Evolutionary conservation across 1,140 invertebrate genomes (phyloP).

Genomic region (Leptoteleia sp.): DNA sequence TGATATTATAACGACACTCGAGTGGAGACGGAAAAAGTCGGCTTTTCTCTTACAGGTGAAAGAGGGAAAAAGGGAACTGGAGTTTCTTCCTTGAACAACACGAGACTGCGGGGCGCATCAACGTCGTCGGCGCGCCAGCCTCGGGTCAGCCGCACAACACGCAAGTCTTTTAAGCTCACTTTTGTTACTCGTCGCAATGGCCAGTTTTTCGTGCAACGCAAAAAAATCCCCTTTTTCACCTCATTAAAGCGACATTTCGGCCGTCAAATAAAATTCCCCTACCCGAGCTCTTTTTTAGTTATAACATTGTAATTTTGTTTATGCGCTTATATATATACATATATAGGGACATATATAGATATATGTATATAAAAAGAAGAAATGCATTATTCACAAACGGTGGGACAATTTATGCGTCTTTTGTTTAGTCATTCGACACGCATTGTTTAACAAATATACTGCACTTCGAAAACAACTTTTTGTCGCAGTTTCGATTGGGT

Average conservation of each 20-base stretch:
- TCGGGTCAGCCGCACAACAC: constrained; percentile 69
- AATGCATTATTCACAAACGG: too few relatives aligned
- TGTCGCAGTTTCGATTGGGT: too few relatives aligned
- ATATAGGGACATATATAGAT: too few relatives aligned
- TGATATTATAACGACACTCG: constrained; percentile 51
- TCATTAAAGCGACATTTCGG: constrained; percentile 40
- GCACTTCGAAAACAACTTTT: neutral
- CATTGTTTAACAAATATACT: neutral
- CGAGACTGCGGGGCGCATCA: constrained; percentile 72
- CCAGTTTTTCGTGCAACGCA: constrained; percentile 44
- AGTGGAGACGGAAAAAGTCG: constrained; percentile 55
- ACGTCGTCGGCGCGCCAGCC: constrained; percentile 69
- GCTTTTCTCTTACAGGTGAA: constrained; percentile 58
- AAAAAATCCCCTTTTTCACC: constrained; percentile 30
- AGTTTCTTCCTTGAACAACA: constrained; percentile 69
- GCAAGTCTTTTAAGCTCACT: constrained; percentile 71
- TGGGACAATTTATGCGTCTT: neutral
- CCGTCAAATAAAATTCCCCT: neutral
- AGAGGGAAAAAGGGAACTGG: constrained; percentile 65
- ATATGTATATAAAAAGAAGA: too few relatives aligned
- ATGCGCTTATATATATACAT: too few relatives aligned
- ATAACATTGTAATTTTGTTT: too few relatives aligned
- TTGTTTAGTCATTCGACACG: too few relatives aligned
- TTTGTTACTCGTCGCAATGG: constrained; percentile 62
- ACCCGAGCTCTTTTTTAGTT: too few relatives aligned